Conservation (phyloP, 2,797 vertebrate species). For the Coilia nasus region DNA sequence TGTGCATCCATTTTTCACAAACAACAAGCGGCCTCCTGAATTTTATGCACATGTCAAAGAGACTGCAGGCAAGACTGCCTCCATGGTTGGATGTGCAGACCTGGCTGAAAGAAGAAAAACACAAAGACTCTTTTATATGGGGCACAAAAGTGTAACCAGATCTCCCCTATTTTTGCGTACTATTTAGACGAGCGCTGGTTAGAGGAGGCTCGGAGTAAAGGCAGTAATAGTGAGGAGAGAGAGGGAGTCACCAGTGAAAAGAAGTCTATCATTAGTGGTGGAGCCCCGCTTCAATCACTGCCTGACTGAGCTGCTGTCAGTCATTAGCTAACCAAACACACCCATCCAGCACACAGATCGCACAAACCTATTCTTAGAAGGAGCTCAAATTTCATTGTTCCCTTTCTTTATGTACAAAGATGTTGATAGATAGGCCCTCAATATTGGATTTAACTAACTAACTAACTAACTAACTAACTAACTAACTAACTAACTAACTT, state of each 20-base stretch:
- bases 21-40: neutral
- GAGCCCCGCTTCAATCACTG: conserved; percentile 8
- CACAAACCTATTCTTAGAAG: neutral
- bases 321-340: conserved; percentile 33
- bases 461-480: too few relatives aligned
- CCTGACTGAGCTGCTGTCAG: conserved; percentile 12
- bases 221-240: conserved; percentile 4
- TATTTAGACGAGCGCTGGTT: conserved; percentile 13
- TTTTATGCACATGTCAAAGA: conserved; percentile 20
- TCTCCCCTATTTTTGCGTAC: neutral
- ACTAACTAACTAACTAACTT: too few relatives aligned
- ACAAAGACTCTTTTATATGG: conserved; percentile 47
- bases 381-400: neutral
- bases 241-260: conserved; percentile 34
- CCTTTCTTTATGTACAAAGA: neutral
- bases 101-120: neutral
- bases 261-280: conserved; percentile 49
- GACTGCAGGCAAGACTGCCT: conserved; percentile 24
- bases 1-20: neutral
- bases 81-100: neutral
- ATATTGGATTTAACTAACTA: neutral
- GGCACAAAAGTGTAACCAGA: conserved; percentile 39
- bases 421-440: neutral
- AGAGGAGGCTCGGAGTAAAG: neutral
- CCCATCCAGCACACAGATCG: conserved; percentile 13